Evolutionary conservation across 2,888 invertebrate species (phyloP).

Genomic region (Kuschelorhynchus macadamiae): DNA sequence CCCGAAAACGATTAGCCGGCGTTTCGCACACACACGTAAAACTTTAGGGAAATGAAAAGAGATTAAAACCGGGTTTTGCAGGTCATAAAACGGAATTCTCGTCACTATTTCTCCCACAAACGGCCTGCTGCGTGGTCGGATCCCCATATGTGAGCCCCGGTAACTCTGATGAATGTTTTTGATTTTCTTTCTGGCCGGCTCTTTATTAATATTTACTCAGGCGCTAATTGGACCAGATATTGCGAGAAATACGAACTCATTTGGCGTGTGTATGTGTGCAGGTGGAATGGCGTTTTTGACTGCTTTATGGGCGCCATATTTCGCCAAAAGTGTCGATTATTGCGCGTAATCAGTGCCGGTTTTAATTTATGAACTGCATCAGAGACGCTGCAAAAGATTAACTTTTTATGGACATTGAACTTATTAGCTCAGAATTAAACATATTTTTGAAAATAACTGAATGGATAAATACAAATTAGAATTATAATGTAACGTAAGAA

Average conservation of each 20-base stretch:
- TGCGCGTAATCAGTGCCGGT: slow-evolving; percentile 21
- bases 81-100: slow-evolving; percentile 62
- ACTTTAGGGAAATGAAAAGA: slow-evolving; percentile 45
- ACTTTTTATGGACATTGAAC: slow-evolving; percentile 1
- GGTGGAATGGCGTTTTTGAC: slow-evolving; percentile 49
- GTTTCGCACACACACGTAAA: slow-evolving; percentile 28
- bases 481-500: no score
- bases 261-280: slow-evolving; percentile 33
- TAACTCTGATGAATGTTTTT: slow-evolving; percentile 68
- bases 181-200: slow-evolving; percentile 61
- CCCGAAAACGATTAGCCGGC: no score
- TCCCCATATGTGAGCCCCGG: slow-evolving; percentile 61
- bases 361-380: slow-evolving; percentile 26
- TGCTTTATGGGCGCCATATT: slow-evolving; percentile 46
- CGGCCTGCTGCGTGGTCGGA: slow-evolving; percentile 65
- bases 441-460: slow-evolving; percentile 25
- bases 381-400: slow-evolving; percentile 6
- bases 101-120: slow-evolving; percentile 65
- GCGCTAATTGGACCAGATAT: slow-evolving; percentile 53
- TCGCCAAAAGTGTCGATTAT: slow-evolving; percentile 21
- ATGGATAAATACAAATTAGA: no score
- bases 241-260: slow-evolving; percentile 52
- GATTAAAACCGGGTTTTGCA: slow-evolving; percentile 45
- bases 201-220: slow-evolving; percentile 53
- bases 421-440: no score